Evolutionary conservation across 2,888 invertebrate genomes (phyloP).

Genomic region (Euplexia lucipara): DNA sequence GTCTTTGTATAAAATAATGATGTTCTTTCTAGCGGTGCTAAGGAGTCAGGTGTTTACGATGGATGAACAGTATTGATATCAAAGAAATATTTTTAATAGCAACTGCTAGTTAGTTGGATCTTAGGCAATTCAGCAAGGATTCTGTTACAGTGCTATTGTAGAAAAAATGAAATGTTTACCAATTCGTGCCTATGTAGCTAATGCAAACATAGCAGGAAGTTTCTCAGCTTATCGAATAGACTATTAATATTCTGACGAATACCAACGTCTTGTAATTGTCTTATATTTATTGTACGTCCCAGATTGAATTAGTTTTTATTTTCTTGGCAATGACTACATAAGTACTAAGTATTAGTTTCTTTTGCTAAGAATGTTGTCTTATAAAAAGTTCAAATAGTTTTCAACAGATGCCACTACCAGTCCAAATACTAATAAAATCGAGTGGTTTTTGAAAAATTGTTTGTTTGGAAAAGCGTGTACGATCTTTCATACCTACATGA

Average conservation of each 20-base stretch:
- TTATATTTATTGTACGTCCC: rapidly evolving
- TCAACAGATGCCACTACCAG: slow-evolving; percentile 75
- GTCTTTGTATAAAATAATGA: slow-evolving; percentile 1
- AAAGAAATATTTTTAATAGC: not conserved
- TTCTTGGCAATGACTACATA: no score
- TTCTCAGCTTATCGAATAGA: not conserved
- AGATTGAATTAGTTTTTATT: not conserved
- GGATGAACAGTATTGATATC: slow-evolving; percentile 16
- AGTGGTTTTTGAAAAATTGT: not conserved
- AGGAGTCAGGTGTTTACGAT: slow-evolving; percentile 61
- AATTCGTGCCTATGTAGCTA: not conserved
- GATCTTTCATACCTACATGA: no score
- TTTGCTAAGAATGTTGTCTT: slow-evolving; percentile 10
- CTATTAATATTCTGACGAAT: not conserved
- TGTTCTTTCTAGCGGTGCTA: slow-evolving; percentile 30
- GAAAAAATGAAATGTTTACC: not conserved
- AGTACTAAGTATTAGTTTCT: not conserved
- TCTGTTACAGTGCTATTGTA: not conserved
- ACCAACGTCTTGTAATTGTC: not conserved
- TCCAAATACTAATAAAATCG: slow-evolving; percentile 8
- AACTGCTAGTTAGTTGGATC: not conserved
- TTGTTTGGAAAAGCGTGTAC: not conserved
- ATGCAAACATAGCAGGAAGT: not conserved
- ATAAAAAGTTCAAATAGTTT: slow-evolving; percentile 65
- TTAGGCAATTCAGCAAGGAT: not conserved